These are phyloP conservation scores for Idaea straminata DNA, from an alignment of 2,888 invertebrate genomes.

Conservation along the genomic window DNA sequence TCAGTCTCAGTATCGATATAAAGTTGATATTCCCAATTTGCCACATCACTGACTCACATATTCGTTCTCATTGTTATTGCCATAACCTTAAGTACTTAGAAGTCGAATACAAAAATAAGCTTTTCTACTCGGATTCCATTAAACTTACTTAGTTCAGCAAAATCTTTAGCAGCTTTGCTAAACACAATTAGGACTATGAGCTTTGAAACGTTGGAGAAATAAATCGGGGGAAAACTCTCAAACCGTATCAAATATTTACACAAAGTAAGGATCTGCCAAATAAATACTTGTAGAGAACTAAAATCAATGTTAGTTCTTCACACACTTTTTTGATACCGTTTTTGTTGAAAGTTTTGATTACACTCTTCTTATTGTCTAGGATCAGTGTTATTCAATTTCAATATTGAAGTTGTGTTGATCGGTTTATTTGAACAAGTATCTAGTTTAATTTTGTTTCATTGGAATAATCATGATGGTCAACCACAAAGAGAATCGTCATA, in stretches of 20 bases:
- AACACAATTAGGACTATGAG: background rate
- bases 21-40: constrained; percentile 41
- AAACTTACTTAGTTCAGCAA: constrained; percentile 2
- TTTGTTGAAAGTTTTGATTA: constrained; percentile 24
- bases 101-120: constrained; percentile 19
- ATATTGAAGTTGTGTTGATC: background rate
- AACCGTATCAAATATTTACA: constrained; percentile 11
- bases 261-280: constrained; percentile 9
- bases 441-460: background rate
- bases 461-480: background rate
- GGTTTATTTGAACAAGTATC: background rate
- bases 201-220: background rate
- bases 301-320: constrained; percentile 12
- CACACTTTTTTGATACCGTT: constrained; percentile 26
- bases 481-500: background rate
- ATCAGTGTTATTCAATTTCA: background rate
- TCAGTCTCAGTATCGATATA: constrained; percentile 23
- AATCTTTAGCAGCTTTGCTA: background rate
- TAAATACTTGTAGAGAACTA: constrained; percentile 4
- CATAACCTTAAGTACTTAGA: constrained; percentile 19
- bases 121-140: constrained; percentile 9
- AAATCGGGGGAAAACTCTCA: constrained; percentile 10
- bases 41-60: constrained; percentile 39
- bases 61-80: constrained; percentile 27
- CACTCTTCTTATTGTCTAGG: background rate